phyloP scores from a whole-genome alignment of 2,888 invertebrate genomes.

The Taphrorychus bicolor region DNA sequence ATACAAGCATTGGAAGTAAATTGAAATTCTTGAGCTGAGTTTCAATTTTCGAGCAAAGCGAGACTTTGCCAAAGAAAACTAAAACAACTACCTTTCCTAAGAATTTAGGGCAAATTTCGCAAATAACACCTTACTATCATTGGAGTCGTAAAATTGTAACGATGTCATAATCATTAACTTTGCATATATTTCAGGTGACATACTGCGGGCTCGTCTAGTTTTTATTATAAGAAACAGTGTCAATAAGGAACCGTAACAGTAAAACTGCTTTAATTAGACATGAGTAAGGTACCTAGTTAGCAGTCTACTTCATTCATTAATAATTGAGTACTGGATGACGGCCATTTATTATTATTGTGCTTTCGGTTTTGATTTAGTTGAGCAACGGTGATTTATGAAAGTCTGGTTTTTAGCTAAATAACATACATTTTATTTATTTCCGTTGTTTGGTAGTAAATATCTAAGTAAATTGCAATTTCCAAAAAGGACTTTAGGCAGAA shows the following conservation, averaged over 20 bases:
- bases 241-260: slow-evolving; percentile 6
- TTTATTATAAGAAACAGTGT: not conserved
- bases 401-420: not conserved
- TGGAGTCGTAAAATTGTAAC: too few species aligned
- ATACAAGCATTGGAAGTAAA: too few species aligned
- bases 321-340: not conserved
- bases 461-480: too few species aligned
- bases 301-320: not conserved
- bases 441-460: not conserved
- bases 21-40: too few species aligned
- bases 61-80: too few species aligned
- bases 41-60: too few species aligned
- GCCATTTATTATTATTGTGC: not conserved
- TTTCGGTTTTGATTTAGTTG: not conserved
- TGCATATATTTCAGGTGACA: not conserved
- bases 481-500: too few species aligned
- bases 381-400: not conserved
- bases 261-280: slow-evolving; percentile 1
- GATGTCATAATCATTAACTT: not conserved
- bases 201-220: not conserved
- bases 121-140: too few species aligned
- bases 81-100: too few species aligned
- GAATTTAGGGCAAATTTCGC: too few species aligned
- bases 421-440: not conserved
- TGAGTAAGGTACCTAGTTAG: not conserved